Conservation (phyloP, 1,140 invertebrate species). For the Cydia splendana region DNA sequence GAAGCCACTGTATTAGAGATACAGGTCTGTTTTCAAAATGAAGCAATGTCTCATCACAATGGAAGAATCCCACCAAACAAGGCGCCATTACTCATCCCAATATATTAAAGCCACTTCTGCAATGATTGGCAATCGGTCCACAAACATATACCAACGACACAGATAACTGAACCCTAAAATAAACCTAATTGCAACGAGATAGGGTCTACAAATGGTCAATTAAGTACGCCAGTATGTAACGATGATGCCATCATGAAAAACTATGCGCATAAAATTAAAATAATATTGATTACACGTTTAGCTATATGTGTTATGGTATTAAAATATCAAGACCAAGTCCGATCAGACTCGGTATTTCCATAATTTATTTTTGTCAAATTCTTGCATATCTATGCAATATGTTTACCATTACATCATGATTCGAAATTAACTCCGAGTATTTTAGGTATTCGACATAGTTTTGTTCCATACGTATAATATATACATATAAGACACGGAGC, state of each 20-base stretch:
- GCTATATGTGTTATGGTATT: background rate
- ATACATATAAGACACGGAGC: too few relatives aligned
- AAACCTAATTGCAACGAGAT: background rate
- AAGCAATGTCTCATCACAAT: slow-evolving; percentile 19
- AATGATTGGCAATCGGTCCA: slow-evolving; percentile 12
- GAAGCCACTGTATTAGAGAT: background rate
- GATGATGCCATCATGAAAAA: background rate
- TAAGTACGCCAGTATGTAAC: background rate
- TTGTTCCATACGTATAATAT: background rate
- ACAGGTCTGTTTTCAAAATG: background rate
- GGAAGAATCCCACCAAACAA: slow-evolving; percentile 23
- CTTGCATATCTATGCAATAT: background rate
- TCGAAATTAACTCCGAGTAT: background rate
- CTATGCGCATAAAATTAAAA: slow-evolving; percentile 12
- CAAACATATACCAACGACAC: background rate
- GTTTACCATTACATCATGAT: background rate
- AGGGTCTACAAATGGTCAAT: background rate
- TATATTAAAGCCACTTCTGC: slow-evolving; percentile 11
- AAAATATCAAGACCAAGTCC: background rate
- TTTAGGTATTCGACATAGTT: background rate
- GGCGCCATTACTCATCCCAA: slow-evolving; percentile 30
- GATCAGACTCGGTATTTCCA: background rate
- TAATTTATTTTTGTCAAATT: background rate
- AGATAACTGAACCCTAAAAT: background rate
- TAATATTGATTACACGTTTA: slow-evolving; percentile 28